phyloP scores from a whole-genome alignment of 2,113 vertebrate species.

The Amazona vittata region DNA sequence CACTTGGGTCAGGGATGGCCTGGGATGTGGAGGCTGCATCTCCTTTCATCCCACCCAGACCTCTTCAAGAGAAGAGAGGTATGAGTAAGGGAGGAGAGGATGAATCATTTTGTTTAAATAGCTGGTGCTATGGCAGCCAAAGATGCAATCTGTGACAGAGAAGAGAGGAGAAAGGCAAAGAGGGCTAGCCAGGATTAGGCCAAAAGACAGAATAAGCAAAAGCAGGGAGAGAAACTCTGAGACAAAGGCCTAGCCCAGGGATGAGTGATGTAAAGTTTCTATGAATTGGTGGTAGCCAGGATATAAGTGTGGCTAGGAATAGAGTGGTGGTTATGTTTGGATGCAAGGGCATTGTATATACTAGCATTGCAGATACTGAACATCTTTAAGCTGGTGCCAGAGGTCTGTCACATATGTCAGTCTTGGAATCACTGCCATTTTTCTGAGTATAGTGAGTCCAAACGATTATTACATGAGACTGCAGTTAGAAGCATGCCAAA shows the following conservation, averaged over 20 bases:
- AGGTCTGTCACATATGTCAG: not conserved
- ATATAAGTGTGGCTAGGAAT: not conserved
- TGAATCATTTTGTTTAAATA: slow-evolving; percentile 1
- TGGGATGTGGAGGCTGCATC: not conserved
- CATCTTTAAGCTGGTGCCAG: slow-evolving; percentile 11
- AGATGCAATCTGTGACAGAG: not conserved
- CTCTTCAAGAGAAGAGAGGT: not conserved
- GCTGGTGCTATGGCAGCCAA: not conserved
- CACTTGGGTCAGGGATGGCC: not conserved
- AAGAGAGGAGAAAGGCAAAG: not conserved
- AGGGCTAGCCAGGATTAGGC: not conserved
- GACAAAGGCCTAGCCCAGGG: not conserved
- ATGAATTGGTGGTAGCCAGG: not conserved
- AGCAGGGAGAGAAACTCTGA: not conserved
- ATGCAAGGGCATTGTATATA: not conserved
- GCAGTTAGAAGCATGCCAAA: not conserved
- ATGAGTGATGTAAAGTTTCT: not conserved
- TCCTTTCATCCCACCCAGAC: not conserved
- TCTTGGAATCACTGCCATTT: not conserved
- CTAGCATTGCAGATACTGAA: not conserved
- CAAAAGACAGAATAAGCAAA: not conserved
- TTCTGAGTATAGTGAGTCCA: not conserved
- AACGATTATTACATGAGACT: not conserved
- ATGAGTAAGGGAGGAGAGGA: not conserved
- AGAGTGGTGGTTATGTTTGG: not conserved